Evolutionary conservation across 2,888 invertebrate genomes (phyloP).

Genomic region (Amblyjoppa fuscipennis): DNA sequence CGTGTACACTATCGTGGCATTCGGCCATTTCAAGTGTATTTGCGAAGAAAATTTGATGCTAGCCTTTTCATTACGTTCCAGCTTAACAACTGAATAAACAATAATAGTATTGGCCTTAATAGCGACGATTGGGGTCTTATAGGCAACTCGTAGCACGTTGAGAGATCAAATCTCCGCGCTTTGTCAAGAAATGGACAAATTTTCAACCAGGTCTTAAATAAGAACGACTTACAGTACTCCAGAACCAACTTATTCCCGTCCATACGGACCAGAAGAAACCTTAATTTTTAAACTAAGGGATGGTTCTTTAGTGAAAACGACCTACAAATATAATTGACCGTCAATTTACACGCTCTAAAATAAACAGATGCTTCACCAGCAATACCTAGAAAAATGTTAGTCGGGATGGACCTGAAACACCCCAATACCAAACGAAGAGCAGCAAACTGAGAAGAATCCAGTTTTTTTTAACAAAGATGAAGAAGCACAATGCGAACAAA

Average conservation of each 20-base stretch:
- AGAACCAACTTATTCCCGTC: not conserved
- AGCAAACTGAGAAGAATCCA: not conserved
- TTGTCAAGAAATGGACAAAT: not conserved
- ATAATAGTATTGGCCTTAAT: not conserved
- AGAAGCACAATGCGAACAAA: not conserved
- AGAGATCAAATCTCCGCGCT: not conserved
- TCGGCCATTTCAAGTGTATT: not conserved
- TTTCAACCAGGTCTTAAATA: not conserved
- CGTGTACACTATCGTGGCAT: not conserved
- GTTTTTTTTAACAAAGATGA: not conserved
- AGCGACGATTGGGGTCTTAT: not conserved
- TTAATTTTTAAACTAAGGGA: not conserved
- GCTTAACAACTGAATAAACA: not conserved
- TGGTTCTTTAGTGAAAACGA: not conserved
- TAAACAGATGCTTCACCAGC: not conserved
- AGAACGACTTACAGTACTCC: not conserved
- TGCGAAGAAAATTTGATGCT: not conserved
- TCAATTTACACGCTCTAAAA: not conserved
- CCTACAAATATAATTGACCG: not conserved
- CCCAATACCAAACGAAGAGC: not conserved
- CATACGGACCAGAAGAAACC: not conserved
- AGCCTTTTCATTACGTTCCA: not conserved
- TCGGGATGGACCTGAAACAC: not conserved
- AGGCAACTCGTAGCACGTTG: not conserved
- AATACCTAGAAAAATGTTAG: not conserved